Base-by-base conservation (phyloP, 2,113 vertebrate genomes). In the Prionailurus viverrinus region DNA sequence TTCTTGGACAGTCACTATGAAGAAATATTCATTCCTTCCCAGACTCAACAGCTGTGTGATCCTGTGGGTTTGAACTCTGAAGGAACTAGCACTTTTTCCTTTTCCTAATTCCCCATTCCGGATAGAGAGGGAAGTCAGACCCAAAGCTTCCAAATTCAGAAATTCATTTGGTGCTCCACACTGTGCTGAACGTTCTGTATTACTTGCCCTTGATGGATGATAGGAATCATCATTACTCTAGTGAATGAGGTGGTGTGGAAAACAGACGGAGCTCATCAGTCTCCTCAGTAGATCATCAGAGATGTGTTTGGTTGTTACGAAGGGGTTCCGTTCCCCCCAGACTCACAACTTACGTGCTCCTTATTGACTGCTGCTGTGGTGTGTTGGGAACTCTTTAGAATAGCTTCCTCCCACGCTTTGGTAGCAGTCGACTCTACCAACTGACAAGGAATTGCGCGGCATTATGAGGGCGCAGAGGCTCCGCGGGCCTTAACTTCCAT, bases 371-470 rank as follows among this genome's bases (percentile, higher is more conserved):
- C 55, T 27, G 2, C 19, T 21, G 1, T 12, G 23, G 55, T 66
- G 21, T 7, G 18, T 5, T 29, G 27, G 78, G 80, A 29, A 4
- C 23, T 53, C 65, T 81, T 66, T 11, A 41, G 27, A 18, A 19
- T 4, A 7, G 15, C 23, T 58, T 80, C 41, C 63, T 76, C 51
- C 36, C 51, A 81, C 7, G 31, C 16, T 53, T 4, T 1, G 51
- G n/a, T 23, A 41, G 78, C 4, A 2, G 58, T 23, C 53, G 7
- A 18, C 48, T 95, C 36, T 1, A 29, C 53, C 0, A 6, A 33
- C 33, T n/a, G n/a, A 76, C 29, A 25, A 33, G 53, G 4, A 13
- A 23, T 18, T 31, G 4, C 5, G 25, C 4, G 7, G 48, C 0
- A 0, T 66, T 61, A 53, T 3, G 39, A 82, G 2, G 61, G 45